Evolutionary conservation across 2,797 vertebrate genomes (phyloP).

Genomic region (Echeneis naucrates): DNA sequence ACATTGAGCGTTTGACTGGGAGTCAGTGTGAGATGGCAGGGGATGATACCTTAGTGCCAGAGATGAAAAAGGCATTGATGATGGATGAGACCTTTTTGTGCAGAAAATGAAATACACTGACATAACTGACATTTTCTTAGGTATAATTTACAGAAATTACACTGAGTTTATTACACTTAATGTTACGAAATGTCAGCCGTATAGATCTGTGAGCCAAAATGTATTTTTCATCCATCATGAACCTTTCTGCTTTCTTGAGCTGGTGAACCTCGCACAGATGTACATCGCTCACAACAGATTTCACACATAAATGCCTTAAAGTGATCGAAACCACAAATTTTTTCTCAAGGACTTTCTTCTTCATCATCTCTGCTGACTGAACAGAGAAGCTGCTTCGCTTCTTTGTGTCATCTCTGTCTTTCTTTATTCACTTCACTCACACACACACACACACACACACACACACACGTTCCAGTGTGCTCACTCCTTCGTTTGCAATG

Average conservation of each 20-base stretch:
- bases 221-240: conserved; percentile 22
- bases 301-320: background rate
- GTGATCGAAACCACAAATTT: background rate
- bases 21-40: conserved; percentile 18
- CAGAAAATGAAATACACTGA: conserved; percentile 41
- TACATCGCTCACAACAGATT: background rate
- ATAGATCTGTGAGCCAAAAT: conserved; percentile 23
- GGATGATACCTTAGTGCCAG: background rate
- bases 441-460: conserved; percentile 6
- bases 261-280: background rate
- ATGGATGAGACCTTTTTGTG: conserved; percentile 52
- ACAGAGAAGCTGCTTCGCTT: conserved; percentile 8
- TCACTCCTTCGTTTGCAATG: conserved; percentile 38
- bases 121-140: conserved; percentile 57
- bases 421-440: conserved; percentile 38
- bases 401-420: conserved; percentile 8
- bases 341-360: conserved; percentile 35
- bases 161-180: conserved; percentile 41
- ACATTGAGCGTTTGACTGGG: conserved; percentile 21
- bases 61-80: conserved; percentile 38
- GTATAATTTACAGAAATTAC: conserved; percentile 35
- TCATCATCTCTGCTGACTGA: conserved; percentile 19
- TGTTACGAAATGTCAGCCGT: conserved; percentile 50
- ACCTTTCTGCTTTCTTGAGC: background rate
- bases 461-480: conserved; percentile 9